phyloP scores from a whole-genome alignment of 2,888 invertebrate species.

The Tineola bisselliella region DNA sequence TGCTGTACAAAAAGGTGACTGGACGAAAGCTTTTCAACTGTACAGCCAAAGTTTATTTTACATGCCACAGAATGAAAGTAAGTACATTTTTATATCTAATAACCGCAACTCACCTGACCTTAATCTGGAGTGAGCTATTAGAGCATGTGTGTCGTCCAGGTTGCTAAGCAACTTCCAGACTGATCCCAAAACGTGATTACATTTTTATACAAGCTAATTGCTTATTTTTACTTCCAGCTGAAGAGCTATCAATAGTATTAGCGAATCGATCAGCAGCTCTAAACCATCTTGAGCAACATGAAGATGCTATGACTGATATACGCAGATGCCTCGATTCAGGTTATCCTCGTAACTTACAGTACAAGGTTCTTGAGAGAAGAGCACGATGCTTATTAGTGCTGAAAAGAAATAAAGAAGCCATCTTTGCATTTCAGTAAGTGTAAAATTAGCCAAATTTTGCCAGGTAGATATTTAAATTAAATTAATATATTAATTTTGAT shows the following conservation, averaged over 20 bases:
- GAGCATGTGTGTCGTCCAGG: too few species aligned
- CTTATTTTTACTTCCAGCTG: slow-evolving; percentile 38
- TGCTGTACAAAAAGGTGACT: slow-evolving; percentile 77
- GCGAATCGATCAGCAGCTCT: slow-evolving; percentile 86
- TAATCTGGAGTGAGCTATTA: too few species aligned
- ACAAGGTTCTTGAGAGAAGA: slow-evolving; percentile 79
- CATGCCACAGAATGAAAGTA: slow-evolving; percentile 75
- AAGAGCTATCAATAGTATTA: slow-evolving; percentile 73
- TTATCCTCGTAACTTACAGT: slow-evolving; percentile 77
- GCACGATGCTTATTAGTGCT: slow-evolving; percentile 77
- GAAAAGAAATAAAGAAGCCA: slow-evolving; percentile 72
- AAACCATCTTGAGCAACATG: slow-evolving; percentile 75
- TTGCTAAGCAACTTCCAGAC: too few species aligned
- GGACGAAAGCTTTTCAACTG: slow-evolving; percentile 71
- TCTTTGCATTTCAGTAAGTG: slow-evolving; percentile 67
- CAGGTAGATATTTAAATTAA: too few species aligned
- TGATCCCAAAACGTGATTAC: too few species aligned
- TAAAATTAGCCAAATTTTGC: too few species aligned
- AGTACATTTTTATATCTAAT: too few species aligned
- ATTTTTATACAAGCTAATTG: slow-evolving; percentile 8
- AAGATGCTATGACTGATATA: slow-evolving; percentile 77
- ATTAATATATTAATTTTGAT: background rate
- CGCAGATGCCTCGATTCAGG: slow-evolving; percentile 70
- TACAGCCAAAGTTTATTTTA: slow-evolving; percentile 77
- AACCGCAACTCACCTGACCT: too few species aligned